These are phyloP conservation scores for Allobates femoralis DNA, from an alignment of 2,797 vertebrate genomes.

Conservation along the genomic window DNA sequence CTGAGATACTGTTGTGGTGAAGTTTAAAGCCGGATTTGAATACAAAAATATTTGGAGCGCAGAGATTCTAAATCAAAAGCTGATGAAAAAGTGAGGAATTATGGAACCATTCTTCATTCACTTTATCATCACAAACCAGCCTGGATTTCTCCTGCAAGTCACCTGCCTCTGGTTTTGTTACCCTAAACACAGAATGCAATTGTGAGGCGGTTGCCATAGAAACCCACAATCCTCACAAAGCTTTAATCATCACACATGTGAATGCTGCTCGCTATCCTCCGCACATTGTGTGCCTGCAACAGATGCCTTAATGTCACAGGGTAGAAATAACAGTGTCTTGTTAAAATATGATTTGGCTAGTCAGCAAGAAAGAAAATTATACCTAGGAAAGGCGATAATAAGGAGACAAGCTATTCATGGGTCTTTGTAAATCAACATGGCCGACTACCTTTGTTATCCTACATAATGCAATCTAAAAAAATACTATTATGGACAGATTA, in stretches of 20 bases:
- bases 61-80: too few relatives aligned
- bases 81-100: too few relatives aligned
- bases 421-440: background rate
- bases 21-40: too few relatives aligned
- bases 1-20: too few relatives aligned
- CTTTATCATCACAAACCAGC: background rate
- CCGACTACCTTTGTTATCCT: background rate
- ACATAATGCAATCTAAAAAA: background rate
- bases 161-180: conserved; percentile 35
- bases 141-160: conserved; percentile 31
- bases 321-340: conserved; percentile 23
- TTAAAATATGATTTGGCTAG: conserved; percentile 26
- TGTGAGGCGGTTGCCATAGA: conserved; percentile 41
- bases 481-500: background rate
- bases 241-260: conserved; percentile 53
- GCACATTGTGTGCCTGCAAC: conserved; percentile 51
- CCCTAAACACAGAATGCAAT: conserved; percentile 14
- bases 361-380: background rate
- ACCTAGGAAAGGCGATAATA: conserved; percentile 3
- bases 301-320: conserved; percentile 54
- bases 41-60: background rate
- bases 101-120: background rate
- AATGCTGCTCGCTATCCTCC: conserved; percentile 36
- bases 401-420: background rate
- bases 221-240: conserved; percentile 52